A percentile compares a stretch with the other conserved stretches of the same genome.
Evolutionary conservation across 2,113 vertebrate genomes (phyloP).

Genomic region (Ochotona princeps): DNA sequence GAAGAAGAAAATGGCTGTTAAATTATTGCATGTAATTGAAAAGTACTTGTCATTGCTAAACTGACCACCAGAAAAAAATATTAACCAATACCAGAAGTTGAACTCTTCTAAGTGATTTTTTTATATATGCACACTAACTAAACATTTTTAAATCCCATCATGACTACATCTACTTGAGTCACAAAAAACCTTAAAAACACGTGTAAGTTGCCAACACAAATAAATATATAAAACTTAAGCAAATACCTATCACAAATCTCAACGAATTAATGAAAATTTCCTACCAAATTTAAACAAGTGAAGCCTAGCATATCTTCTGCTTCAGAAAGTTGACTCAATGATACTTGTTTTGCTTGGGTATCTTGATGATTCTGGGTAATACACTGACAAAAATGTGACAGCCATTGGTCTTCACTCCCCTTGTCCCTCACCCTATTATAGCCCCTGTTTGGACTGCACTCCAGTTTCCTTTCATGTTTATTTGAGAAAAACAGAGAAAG

Average conservation of each 20-base stretch:
- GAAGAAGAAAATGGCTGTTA: background rate
- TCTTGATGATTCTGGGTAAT: background rate
- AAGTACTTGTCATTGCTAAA: constrained; percentile 13
- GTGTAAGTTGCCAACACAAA: background rate
- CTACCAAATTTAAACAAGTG: background rate
- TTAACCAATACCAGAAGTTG: background rate
- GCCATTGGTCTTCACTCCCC: background rate
- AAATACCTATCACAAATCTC: background rate
- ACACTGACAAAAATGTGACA: background rate
- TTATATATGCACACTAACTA: background rate
- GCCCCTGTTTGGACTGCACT: background rate
- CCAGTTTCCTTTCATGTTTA: background rate
- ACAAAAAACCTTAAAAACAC: background rate
- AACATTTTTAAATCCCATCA: background rate
- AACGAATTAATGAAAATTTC: background rate
- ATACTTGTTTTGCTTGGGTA: background rate
- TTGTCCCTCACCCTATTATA: background rate
- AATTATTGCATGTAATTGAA: background rate
- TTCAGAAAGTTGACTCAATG: background rate
- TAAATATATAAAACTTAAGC: constrained; percentile 22
- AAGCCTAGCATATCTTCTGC: background rate
- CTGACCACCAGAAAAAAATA: background rate
- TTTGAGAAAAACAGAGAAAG: background rate
- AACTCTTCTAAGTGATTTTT: background rate
- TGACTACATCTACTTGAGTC: constrained; percentile 7